A percentile compares a stretch with the other conserved stretches of the same genome.
Conservation (phyloP, 2,797 vertebrate species). For the Gymnothorax javanicus region DNA sequence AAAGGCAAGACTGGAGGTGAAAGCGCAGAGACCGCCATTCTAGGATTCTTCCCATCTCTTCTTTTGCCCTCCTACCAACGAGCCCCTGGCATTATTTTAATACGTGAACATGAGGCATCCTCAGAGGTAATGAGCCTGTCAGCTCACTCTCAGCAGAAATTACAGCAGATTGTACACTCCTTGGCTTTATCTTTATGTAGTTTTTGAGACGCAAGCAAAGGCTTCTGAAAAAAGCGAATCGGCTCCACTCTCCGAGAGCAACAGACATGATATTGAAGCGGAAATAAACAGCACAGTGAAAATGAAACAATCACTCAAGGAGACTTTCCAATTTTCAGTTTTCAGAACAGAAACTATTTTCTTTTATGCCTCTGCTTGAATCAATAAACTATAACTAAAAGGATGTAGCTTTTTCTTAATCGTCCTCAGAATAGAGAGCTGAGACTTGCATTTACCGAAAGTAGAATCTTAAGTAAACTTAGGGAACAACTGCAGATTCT, state of each 20-base stretch:
- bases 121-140: slow-evolving; percentile 43
- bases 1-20: background rate
- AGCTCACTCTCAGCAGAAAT: slow-evolving; percentile 10
- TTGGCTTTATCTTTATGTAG: slow-evolving; percentile 46
- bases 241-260: background rate
- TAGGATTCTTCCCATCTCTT: slow-evolving; percentile 24
- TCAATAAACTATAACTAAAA: background rate
- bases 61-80: slow-evolving; percentile 24
- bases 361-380: slow-evolving; percentile 2
- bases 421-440: background rate
- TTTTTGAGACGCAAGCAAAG: background rate
- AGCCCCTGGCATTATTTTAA: slow-evolving; percentile 21
- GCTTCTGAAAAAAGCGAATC: background rate
- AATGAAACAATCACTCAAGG: slow-evolving; percentile 27
- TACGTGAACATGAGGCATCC: slow-evolving; percentile 26
- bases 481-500: background rate
- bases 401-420: background rate
- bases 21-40: slow-evolving; percentile 10
- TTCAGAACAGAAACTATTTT: slow-evolving; percentile 6
- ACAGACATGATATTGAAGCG: slow-evolving; percentile 6
- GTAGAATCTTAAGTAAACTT: background rate
- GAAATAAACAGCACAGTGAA: slow-evolving; percentile 17
- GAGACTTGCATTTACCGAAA: background rate
- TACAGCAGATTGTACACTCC: slow-evolving; percentile 23
- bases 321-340: slow-evolving; percentile 11